Base-by-base conservation (phyloP, 2,113 vertebrate species). In the Clinocottus analis region DNA sequence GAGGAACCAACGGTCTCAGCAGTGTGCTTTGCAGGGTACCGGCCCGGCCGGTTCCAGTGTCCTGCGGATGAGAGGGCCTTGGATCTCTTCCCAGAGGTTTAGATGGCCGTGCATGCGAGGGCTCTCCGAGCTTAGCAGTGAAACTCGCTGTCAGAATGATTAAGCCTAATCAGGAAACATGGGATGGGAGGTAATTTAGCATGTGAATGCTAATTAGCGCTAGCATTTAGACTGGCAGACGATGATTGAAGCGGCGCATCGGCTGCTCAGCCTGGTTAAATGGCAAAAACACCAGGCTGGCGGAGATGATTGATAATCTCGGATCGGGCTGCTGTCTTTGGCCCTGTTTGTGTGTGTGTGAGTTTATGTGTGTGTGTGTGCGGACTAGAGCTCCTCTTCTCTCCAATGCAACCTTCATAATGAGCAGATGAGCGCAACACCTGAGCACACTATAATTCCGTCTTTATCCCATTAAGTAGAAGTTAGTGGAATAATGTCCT, bases 171-270 rank as follows among this genome's bases (percentile, higher is more conserved):
- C 87, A 91, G 89, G 87, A 91, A 89, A 93, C 91, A 93, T 87
- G 88, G 87, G 77, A 92, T 85, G 89, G 82, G 87, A 89, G 90
- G 89, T 93, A 93, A 93, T 93, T 93, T 93, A 92, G 90, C 91
- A 93, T 92, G 91, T 90, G 91, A 92, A 91, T 93, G 91, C 91
- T 92, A 93, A 93, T 93, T 93, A 93, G 91, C 80, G 19, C 75
- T 87, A 91, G 91, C 91, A 93, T 91, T 93, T 91, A 90, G 83
- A 89, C 70, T 90, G 89, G 88, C 90, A 91, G 91, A 76, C 67
- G 81, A 88, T 93, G 93, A 93, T 93, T 89, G 90, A 93, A 91
- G 87, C 85, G 14, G 92, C n/a, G 90, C 84, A 91, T 89, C 85
- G 86, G 83, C 86, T 64, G 85, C 86, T 85, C 83, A 45, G 75